Base-by-base conservation (phyloP, 2,888 invertebrate species). In the Lomographa bimaculata region DNA sequence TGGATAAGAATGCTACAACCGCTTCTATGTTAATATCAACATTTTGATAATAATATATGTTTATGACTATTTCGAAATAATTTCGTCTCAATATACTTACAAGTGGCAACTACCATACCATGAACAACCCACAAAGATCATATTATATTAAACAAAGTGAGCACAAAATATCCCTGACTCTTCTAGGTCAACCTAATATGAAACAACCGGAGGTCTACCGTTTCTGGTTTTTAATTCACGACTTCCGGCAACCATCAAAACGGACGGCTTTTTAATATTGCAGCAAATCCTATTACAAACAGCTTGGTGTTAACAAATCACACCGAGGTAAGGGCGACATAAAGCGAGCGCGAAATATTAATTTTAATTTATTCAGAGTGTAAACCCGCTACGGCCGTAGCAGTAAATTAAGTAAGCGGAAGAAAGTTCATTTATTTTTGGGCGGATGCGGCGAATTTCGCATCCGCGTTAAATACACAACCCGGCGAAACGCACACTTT, bases 391-490 rank as follows among this genome's bases (percentile, higher is more conserved):
- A 64, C 66, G 72, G 71, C 72, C 71, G 72, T 64, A 69, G 76
- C 78, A 76, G 79, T 83, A 81, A 84, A 85, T 87, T 86, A 85
- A 86, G 81, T 82, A 82, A 82, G 82, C 86, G 85, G 87, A 87
- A 87, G 86, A 85, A 85, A 82, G 79, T 82, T 85, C 84, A 82
- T 86, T 86, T 85, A 85, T 85, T 87, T 86, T 85, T 86, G 81
- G 83, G 71, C 83, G 85, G 87, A 85, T 80, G 85, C 78, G 81
- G 82, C 73, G 78, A 78, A 84, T 79, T 84, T 79, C 82, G 80
- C 83, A 85, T 87, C 85, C 85, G 84, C 83, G 82, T 82, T 84
- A 84, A 86, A 85, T 81, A 85, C 79, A 83, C 80, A 81, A 77
- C 74, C 79, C 82, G 70, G 59, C 73, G 74, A 72, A 73, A 74